These are phyloP conservation scores for Amphilophus citrinellus DNA, from an alignment of 2,113 vertebrate species.

Conservation along the genomic window DNA sequence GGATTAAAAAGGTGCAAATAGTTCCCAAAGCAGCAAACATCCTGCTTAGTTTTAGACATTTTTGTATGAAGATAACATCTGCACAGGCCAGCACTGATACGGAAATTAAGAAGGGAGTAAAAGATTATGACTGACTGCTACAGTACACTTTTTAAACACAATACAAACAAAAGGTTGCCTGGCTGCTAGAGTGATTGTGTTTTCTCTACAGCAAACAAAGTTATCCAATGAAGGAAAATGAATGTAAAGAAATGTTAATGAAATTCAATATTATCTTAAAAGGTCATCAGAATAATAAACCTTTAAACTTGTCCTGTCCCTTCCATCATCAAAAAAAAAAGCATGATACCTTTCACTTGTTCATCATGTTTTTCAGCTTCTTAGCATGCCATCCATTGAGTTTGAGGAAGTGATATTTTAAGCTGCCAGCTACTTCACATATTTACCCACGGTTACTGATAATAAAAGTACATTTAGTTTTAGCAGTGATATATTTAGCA, in stretches of 20 bases:
- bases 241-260: neutral
- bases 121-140: neutral
- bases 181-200: neutral
- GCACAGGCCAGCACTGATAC: neutral
- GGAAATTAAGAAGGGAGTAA: neutral
- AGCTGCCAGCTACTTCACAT: neutral
- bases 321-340: neutral
- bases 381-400: neutral
- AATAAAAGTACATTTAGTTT: neutral
- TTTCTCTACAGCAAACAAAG: neutral
- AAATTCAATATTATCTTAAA: neutral
- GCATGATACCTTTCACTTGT: neutral
- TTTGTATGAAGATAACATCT: neutral
- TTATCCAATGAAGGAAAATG: neutral
- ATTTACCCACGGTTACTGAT: neutral
- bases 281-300: neutral
- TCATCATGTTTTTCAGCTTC: neutral
- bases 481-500: neutral
- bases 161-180: neutral
- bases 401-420: neutral
- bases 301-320: neutral
- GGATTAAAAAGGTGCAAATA: constrained; percentile 41
- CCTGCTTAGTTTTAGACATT: neutral
- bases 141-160: neutral
- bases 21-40: neutral